Conservation (phyloP, 2,888 invertebrate genomes). For the Sminthurides aquaticus region DNA sequence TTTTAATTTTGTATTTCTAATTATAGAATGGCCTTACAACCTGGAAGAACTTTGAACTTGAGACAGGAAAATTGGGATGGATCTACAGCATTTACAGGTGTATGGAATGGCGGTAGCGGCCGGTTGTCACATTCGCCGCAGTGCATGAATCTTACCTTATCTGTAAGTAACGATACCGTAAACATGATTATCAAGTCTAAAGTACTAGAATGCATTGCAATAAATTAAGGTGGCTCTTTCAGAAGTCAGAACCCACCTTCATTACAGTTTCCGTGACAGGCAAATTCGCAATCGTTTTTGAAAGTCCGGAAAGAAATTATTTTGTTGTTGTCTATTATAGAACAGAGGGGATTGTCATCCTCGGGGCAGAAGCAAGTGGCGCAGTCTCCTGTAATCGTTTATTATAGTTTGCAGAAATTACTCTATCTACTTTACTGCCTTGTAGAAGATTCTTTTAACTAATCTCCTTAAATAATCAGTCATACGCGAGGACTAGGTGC, state of each 20-base stretch:
- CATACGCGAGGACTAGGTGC: neutral
- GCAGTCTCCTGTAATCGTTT: neutral
- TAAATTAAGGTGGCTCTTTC: too few relatives aligned
- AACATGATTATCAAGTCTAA: too few relatives aligned
- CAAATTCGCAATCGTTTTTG: neutral
- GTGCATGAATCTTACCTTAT: neutral
- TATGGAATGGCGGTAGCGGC: neutral
- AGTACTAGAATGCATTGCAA: too few relatives aligned
- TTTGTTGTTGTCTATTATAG: neutral
- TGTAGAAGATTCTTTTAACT: neutral
- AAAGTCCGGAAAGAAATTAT: neutral
- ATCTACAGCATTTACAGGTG: neutral
- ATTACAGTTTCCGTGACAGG: neutral
- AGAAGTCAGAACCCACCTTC: too few relatives aligned
- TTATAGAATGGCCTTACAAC: neutral
- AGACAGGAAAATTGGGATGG: neutral
- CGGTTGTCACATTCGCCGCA: neutral
- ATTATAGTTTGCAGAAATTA: neutral
- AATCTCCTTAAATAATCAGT: neutral
- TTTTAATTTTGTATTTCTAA: neutral
- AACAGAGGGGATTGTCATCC: neutral
- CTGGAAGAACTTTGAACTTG: neutral
- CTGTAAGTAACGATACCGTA: too few relatives aligned
- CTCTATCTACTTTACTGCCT: neutral
- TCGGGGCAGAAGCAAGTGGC: neutral